Base-by-base conservation (phyloP, 2,888 invertebrate genomes). In the Choristoneura rosaceana region DNA sequence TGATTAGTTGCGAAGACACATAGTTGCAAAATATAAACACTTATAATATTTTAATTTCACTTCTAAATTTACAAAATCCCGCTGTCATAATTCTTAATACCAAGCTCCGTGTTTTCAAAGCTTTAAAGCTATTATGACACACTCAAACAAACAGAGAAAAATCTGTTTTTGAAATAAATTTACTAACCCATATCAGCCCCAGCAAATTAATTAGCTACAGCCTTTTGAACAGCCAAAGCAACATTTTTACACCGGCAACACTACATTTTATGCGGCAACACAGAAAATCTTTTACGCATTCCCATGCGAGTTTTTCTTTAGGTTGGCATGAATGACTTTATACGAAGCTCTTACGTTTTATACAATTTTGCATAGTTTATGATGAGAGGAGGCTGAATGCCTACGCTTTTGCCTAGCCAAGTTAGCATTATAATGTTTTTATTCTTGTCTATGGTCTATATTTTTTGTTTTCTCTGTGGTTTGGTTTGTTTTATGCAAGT, bases 291-390 rank as follows among this genome's bases (percentile, higher is more conserved):
- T 77, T 77, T 66, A 77, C 77, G 76, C 78, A 77, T 79, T 79
- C 79, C 71, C 74, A 73, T 70, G 69, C 74, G 73, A 70, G 75
- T 75, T 78, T 79, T 81, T 76, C 75, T 75, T 64, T 66, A 69
- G 73, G 77, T 78, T 74, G 75, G 75, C 78, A 78, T 77, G 79
- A 80, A 81, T 78, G 79, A 81, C 77, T 80, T 77, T 77, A 79
- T 77, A 77, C 75, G 75, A 71, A 82, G 84, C 76, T 71, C 80
- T 80, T 74, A 63, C 76, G 70, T 80, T 78, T 77, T 78, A 81
- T 84, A 83, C 85, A 86, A 85, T 87, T 84, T 85, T 87, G 83
- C 83, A 83, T 82, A 82, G 81, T 83, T 82, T 81, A 80, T 78
- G 81, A 81, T 76, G 83, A 83, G 84, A 77, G 73, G 78, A 78